These are phyloP conservation scores for Drosophila anceps DNA, from an alignment of 2,888 invertebrate genomes.

Conservation along the genomic window DNA sequence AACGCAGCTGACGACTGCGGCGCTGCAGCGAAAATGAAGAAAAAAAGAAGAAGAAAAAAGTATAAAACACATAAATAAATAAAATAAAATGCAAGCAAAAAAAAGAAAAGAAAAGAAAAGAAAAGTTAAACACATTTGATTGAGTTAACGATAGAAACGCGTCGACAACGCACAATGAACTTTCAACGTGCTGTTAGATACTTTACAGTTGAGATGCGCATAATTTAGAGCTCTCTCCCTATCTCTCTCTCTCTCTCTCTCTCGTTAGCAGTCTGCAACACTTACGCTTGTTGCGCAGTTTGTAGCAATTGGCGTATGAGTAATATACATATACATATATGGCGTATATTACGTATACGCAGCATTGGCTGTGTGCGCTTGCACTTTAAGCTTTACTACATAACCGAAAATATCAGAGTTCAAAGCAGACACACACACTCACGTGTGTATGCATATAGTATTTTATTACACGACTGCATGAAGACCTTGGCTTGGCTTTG, in stretches of 20 bases:
- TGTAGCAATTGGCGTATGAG: conserved; percentile 58
- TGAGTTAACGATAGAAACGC: conserved; percentile 62
- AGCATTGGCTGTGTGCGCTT: not conserved
- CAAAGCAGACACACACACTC: conserved; percentile 25
- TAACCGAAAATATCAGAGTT: conserved; percentile 69
- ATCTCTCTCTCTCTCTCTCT: not conserved
- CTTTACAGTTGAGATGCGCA: conserved; percentile 62
- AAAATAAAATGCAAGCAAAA: conserved; percentile 19
- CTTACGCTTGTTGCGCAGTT: conserved; percentile 10
- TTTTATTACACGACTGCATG: conserved; percentile 25
- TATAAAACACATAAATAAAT: conserved; percentile 5
- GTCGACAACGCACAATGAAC: conserved; percentile 65
- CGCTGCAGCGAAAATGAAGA: conserved; percentile 38
- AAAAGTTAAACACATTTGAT: conserved; percentile 65
- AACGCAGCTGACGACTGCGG: conserved; percentile 46
- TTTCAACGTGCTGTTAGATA: conserved; percentile 40
- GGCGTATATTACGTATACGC: conserved; percentile 55
- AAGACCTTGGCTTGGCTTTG: conserved; percentile 60
- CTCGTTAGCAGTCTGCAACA: not conserved
- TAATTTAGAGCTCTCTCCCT: conserved; percentile 47
- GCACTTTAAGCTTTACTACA: conserved; percentile 16
- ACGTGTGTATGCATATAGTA: conserved; percentile 1
- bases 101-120: conserved; percentile 44
- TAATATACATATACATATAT: conserved; percentile 35
- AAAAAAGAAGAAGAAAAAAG: not conserved